Evolutionary conservation across 2,888 invertebrate species (phyloP), one percentile per base, ranked within the genome.

Genomic region (Lepetodrilus schrolli): DNA sequence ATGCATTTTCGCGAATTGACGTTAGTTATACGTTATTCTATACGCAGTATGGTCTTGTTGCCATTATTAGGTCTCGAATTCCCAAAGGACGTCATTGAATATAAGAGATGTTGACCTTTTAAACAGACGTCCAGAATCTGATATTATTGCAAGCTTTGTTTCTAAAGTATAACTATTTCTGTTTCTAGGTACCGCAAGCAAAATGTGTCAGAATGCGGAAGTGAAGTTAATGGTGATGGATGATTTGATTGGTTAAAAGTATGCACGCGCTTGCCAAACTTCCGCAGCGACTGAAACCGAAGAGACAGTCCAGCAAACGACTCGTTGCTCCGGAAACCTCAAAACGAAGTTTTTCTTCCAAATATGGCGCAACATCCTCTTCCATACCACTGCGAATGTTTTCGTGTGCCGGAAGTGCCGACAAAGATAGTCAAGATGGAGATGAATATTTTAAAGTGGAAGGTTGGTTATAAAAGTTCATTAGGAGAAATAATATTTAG

Each of bases 351-450:
- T 43, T 68, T 43, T 68, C 68, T 10, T 43, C 68, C 38, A 68
- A 47, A 26, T 68, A 68, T 68, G 68, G 68, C 47, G 26, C 68
- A 13, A 68, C 43, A 13, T 68, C 68, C 43, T 26, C 26, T 38
- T 68, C 68, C 20, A 68, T 68, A 13, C 43, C 68, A 47, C 68
- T 68, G 47, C 68, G 68, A 43, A 68, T 68, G 68, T 47, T 68
- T 47, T 26, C 68, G 7, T 68, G 68, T 34, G 47, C 68, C 47
- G 68, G 68, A 47, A 68, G 30, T 47, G 30, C 43, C 2, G 68
- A 68, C 26, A 47, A 23, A 4, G 68, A 68, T 47, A 47, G 38
- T 10, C 10, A 17, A 7, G 58, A 58, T 13, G 58, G 58, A 34
- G 58, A 58, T 17, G 58, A 58, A 58, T 58, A 58, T 30, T 43